phyloP scores from a whole-genome alignment of 2,113 vertebrate genomes.

The Neotragus pygmaeus region DNA sequence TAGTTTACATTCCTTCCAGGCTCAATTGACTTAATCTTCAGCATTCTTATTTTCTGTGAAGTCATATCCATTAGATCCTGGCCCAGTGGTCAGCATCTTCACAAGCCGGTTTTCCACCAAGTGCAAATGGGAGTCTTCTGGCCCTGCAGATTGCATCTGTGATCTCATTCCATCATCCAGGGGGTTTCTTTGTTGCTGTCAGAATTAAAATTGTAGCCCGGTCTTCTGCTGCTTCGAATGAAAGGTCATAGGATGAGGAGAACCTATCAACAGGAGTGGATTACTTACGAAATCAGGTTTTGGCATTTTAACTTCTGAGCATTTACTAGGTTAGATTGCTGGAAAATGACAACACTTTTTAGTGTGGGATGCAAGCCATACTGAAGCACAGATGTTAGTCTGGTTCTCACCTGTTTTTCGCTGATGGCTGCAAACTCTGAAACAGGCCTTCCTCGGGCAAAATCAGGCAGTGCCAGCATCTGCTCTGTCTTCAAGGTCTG shows the following conservation, averaged over 20 bases:
- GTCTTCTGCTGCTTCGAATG: background rate
- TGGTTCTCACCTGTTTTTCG: background rate
- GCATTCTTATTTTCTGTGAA: background rate
- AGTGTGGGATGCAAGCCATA: background rate
- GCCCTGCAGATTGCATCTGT: background rate
- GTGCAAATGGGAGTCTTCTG: slow-evolving; percentile 23
- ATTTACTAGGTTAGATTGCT: background rate
- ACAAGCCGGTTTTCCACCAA: slow-evolving; percentile 30
- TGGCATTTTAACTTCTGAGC: slow-evolving; percentile 38
- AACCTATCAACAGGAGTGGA: background rate
- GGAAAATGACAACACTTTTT: background rate
- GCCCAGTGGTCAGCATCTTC: background rate
- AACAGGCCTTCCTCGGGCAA: background rate
- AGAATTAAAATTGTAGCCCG: background rate
- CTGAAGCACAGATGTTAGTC: background rate
- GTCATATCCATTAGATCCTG: background rate
- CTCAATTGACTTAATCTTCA: background rate
- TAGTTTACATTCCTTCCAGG: background rate
- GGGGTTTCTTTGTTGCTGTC: background rate
- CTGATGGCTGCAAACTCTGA: background rate
- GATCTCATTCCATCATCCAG: slow-evolving; percentile 7
- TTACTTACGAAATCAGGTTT: background rate
- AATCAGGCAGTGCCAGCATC: too few species aligned
- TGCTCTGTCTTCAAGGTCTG: background rate
- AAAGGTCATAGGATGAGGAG: background rate